Evolutionary conservation across 2,797 vertebrate genomes (phyloP), one percentile per base, ranked within the genome.

Genomic region (Varecia variegata): DNA sequence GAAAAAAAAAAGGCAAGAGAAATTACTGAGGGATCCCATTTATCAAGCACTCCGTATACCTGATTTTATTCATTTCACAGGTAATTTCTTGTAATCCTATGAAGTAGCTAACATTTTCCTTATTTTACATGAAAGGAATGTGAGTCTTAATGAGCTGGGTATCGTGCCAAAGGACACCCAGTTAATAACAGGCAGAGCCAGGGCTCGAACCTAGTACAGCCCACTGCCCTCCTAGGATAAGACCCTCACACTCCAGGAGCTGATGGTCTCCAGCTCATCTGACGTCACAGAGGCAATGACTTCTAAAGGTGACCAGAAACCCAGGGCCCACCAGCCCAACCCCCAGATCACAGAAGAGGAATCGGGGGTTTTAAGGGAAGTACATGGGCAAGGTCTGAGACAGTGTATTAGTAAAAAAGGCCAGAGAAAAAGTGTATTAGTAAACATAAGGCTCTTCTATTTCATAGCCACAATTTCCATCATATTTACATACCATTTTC

Each of bases 201-300:
- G 4, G 7, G 1, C 14, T 58, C 1, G 27, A 30, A 80, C 12
- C 2, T 35, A 20, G 7, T 4, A 47, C 1, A 15, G 58, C 54
- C 14, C 20, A 18, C 3, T 17, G 2, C 7, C 12, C 80, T 15
- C 12, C 74, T 7, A 0, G 0, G 12, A 40, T 8, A 38, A 82
- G 50, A 38, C 15, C 50, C 15, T 58, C 45, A 10, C 0, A 13
- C 10, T 58, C 40, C 38, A 76, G 56, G 68, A 40, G 8, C 47
- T 27, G n/a, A 70, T 0, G 18, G 18, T 45, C 38, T 58, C 40
- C 5, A 8, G 43, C 9, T 56, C 23, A 23, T 40, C 25, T 62
- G 82, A n/a, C 10, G 25, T 13, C 18, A n/a, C 47, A 85, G 35
- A 54, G 58, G 43, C 30, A n/a, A 21, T 76, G 52, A 45, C 45